phyloP scores from a whole-genome alignment of 1,140 invertebrate genomes.

The Patella vulgata region DNA sequence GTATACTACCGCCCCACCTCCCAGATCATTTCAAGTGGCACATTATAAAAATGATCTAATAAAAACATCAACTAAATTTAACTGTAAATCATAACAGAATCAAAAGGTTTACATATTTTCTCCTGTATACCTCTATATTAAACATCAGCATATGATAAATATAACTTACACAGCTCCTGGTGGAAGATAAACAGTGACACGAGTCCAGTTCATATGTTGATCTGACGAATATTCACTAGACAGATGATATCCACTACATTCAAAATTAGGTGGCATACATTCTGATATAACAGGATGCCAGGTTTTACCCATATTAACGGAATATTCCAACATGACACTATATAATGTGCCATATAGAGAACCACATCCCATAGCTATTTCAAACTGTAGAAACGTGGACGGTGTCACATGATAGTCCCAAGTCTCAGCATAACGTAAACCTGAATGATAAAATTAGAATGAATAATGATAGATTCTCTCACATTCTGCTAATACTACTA shows the following conservation, averaged over 20 bases:
- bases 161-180: slow-evolving; percentile 61
- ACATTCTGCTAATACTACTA: too few relatives aligned
- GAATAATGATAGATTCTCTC: neutral
- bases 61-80: too few relatives aligned
- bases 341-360: slow-evolving; percentile 51
- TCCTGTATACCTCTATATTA: too few relatives aligned
- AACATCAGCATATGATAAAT: too few relatives aligned
- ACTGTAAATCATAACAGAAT: too few relatives aligned
- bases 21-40: too few relatives aligned
- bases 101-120: too few relatives aligned
- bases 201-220: slow-evolving; percentile 65
- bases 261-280: slow-evolving; percentile 65
- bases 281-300: slow-evolving; percentile 65
- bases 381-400: slow-evolving; percentile 68
- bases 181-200: slow-evolving; percentile 65
- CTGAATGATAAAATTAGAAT: slow-evolving; percentile 23
- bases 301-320: slow-evolving; percentile 64
- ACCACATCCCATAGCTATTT: slow-evolving; percentile 66
- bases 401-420: slow-evolving; percentile 67
- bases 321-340: slow-evolving; percentile 66
- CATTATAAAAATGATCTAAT: too few relatives aligned
- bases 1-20: too few relatives aligned
- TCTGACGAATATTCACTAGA: slow-evolving; percentile 63
- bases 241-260: slow-evolving; percentile 65
- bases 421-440: slow-evolving; percentile 64